Conservation (phyloP, 2,797 vertebrate genomes). For the Vireo griseus region DNA sequence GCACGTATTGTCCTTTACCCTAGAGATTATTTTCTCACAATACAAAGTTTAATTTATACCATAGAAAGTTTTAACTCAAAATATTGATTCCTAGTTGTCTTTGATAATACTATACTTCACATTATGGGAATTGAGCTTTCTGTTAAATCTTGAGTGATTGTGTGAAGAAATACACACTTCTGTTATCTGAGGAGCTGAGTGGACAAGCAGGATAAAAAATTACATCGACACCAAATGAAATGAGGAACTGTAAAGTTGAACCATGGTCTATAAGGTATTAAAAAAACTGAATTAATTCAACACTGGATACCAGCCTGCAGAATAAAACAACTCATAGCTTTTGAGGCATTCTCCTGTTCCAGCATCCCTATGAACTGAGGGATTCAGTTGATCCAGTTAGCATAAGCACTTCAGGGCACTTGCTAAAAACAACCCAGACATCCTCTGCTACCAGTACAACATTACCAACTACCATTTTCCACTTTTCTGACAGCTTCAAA, state of each 20-base stretch:
- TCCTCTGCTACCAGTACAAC: neutral
- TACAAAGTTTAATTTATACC: neutral
- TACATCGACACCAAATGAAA: neutral
- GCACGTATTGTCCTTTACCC: neutral
- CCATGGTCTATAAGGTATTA: neutral
- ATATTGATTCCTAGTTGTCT: neutral
- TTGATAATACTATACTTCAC: neutral
- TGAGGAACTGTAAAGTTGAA: neutral
- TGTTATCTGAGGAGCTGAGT: neutral
- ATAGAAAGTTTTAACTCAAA: neutral
- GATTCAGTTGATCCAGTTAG: neutral
- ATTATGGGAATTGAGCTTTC: neutral
- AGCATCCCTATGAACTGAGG: neutral
- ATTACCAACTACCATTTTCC: neutral
- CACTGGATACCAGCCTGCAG: neutral
- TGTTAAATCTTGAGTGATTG: neutral
- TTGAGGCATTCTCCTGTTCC: neutral
- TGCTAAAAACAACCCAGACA: neutral
- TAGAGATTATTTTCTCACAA: neutral
- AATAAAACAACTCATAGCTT: neutral
- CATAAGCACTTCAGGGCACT: neutral
- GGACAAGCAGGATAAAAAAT: neutral
- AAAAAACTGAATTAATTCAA: neutral
- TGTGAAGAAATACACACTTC: neutral
- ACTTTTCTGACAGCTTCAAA: neutral